These are phyloP conservation scores for Aphaenogaster rudis DNA, from an alignment of 1,140 invertebrate species.

Conservation along the genomic window DNA sequence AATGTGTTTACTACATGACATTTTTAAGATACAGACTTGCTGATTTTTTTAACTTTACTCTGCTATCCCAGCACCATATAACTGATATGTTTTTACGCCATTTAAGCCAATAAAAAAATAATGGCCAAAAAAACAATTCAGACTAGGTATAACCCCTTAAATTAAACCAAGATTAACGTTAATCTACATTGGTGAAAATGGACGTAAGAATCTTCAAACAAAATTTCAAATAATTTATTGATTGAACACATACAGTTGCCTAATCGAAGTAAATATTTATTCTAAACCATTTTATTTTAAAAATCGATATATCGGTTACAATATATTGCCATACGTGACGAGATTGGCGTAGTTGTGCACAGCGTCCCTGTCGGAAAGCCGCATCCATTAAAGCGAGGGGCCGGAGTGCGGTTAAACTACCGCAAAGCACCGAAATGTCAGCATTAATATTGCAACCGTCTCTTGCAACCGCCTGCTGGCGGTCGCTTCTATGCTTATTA, in stretches of 20 bases:
- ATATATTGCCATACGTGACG: conserved; percentile 18
- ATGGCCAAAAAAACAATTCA: too few relatives aligned
- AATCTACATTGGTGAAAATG: too few relatives aligned
- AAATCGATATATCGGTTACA: conserved; percentile 14
- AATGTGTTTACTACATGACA: too few relatives aligned
- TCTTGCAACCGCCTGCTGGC: conserved; percentile 68
- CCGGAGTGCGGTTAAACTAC: conserved; percentile 70
- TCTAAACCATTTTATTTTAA: conserved; percentile 14
- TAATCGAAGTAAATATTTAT: background rate
- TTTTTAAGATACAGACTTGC: too few relatives aligned
- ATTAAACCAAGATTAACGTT: too few relatives aligned
- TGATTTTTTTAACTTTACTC: too few relatives aligned
- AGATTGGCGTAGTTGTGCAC: conserved; percentile 29
- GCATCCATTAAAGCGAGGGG: conserved; percentile 61
- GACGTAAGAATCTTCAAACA: background rate
- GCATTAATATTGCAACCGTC: conserved; percentile 78
- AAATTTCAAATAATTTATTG: background rate
- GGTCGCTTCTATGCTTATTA: conserved; percentile 77
- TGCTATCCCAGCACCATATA: too few relatives aligned
- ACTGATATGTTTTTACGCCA: too few relatives aligned
- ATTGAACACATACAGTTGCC: background rate
- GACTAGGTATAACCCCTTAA: too few relatives aligned
- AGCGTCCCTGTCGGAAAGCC: conserved; percentile 59
- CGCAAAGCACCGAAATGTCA: conserved; percentile 78
- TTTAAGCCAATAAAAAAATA: too few relatives aligned